Percentiles rank a stretch among this genome's conserved stretches.
phyloP scores from a whole-genome alignment of 2,113 vertebrate genomes.

The Ranitomeya variabilis region DNA sequence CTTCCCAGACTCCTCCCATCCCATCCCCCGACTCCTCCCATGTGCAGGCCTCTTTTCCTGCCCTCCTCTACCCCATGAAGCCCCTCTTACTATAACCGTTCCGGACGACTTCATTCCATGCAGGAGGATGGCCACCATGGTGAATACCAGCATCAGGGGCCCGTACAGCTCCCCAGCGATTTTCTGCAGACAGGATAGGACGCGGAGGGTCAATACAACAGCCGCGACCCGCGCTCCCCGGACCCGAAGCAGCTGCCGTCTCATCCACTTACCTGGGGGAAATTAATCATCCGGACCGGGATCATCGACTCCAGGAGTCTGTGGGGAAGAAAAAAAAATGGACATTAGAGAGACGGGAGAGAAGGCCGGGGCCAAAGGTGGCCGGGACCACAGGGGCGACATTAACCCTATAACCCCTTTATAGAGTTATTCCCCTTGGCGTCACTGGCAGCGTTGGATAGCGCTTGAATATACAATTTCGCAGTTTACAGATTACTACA shows the following conservation, averaged over 20 bases:
- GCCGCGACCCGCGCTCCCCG: background rate
- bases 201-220: too few species aligned
- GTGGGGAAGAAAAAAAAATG: slow-evolving; percentile 55
- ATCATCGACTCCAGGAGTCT: slow-evolving; percentile 96
- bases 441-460: too few species aligned
- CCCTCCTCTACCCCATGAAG: too few species aligned
- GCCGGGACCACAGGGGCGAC: too few species aligned
- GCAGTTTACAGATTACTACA: too few species aligned
- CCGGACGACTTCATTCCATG: slow-evolving; percentile 98
- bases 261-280: slow-evolving; percentile 85
- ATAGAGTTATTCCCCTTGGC: too few species aligned
- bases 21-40: too few species aligned
- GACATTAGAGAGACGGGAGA: background rate
- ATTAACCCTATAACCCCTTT: background rate
- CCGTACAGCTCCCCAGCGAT: slow-evolving; percentile 95
- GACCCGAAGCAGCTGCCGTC: background rate
- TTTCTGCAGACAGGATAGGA: slow-evolving; percentile 74
- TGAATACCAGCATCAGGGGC: slow-evolving; percentile 97
- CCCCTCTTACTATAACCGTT: slow-evolving; percentile 87
- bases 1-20: too few species aligned
- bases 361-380: too few species aligned
- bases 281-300: slow-evolving; percentile 92
- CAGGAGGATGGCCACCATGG: slow-evolving; percentile 92
- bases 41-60: too few species aligned
- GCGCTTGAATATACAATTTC: too few species aligned